Evolutionary conservation across 2,797 vertebrate species (phyloP).

Genomic region (Oryzias dopingdopingensis): DNA sequence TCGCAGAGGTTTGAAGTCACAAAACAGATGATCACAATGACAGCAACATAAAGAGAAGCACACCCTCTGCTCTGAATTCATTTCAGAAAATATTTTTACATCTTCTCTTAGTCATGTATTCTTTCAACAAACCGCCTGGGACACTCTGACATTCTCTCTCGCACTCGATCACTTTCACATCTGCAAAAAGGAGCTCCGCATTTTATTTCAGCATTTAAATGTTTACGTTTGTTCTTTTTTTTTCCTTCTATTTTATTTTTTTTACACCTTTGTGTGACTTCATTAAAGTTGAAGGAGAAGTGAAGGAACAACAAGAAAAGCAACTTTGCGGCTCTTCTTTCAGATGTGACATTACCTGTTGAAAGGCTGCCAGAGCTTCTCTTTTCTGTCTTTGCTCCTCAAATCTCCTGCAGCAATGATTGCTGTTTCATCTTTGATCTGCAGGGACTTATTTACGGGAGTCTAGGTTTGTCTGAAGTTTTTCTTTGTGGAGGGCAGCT

Average conservation of each 20-base stretch:
- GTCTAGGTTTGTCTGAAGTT: constrained; percentile 16
- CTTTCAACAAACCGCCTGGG: constrained; percentile 13
- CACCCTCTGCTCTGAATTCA: constrained; percentile 4
- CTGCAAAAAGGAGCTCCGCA: background rate
- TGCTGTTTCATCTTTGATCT: constrained; percentile 40
- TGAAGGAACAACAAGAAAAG: constrained; percentile 1
- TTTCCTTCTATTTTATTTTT: background rate
- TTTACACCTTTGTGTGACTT: constrained; percentile 1
- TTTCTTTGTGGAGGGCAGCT: constrained; percentile 16
- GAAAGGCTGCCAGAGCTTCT: constrained; percentile 42
- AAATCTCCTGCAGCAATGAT: constrained; percentile 42
- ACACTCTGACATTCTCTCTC: constrained; percentile 30
- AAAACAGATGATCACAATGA: constrained; percentile 3
- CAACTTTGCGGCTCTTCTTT: constrained; percentile 15
- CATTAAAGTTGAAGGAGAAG: constrained; percentile 1
- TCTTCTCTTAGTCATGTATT: constrained; percentile 28
- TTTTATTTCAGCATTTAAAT: background rate
- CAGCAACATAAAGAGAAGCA: constrained; percentile 1
- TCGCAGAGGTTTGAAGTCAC: background rate
- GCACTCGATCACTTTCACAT: constrained; percentile 19
- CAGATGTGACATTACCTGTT: constrained; percentile 27
- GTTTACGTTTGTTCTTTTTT: too few species aligned
- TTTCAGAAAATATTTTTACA: constrained; percentile 17
- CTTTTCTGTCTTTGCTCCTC: constrained; percentile 32
- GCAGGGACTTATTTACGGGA: constrained; percentile 21